These are phyloP conservation scores for Sabellastarte sp. DNA, from an alignment of 2,888 invertebrate species.

Conservation along the genomic window DNA sequence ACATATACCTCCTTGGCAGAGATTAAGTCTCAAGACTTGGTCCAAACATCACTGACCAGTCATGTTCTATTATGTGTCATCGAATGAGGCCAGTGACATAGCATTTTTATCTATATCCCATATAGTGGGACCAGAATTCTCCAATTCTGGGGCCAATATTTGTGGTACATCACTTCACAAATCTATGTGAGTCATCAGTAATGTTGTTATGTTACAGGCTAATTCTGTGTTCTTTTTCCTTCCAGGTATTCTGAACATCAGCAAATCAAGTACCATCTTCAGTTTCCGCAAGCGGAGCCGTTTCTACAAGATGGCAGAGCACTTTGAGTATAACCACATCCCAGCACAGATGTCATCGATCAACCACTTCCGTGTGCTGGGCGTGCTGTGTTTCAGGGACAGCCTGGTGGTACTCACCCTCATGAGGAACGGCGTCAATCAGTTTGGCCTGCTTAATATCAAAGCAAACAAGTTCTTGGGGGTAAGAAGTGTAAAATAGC, in stretches of 20 bases:
- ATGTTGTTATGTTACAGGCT: too few relatives aligned
- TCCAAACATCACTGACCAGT: too few relatives aligned
- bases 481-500: too few relatives aligned
- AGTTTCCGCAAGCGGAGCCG: conserved; percentile 54
- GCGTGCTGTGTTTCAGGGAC: conserved; percentile 54
- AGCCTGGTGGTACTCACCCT: conserved; percentile 54
- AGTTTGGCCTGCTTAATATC: conserved; percentile 56
- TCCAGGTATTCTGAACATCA: conserved; percentile 53
- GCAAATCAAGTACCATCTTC: conserved; percentile 52
- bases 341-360: conserved; percentile 59
- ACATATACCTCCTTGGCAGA: too few relatives aligned
- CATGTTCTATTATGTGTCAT: too few relatives aligned
- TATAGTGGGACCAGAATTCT: too few relatives aligned
- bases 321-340: conserved; percentile 60
- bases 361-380: conserved; percentile 57
- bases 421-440: conserved; percentile 52
- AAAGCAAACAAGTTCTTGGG: conserved; percentile 55
- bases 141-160: too few relatives aligned
- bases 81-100: too few relatives aligned
- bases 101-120: too few relatives aligned
- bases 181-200: too few relatives aligned
- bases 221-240: neutral
- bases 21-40: too few relatives aligned
- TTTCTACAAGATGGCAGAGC: conserved; percentile 59
- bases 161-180: too few relatives aligned